Evolutionary conservation across 1,140 invertebrate genomes (phyloP).

Genomic region (Lepidurus apus): DNA sequence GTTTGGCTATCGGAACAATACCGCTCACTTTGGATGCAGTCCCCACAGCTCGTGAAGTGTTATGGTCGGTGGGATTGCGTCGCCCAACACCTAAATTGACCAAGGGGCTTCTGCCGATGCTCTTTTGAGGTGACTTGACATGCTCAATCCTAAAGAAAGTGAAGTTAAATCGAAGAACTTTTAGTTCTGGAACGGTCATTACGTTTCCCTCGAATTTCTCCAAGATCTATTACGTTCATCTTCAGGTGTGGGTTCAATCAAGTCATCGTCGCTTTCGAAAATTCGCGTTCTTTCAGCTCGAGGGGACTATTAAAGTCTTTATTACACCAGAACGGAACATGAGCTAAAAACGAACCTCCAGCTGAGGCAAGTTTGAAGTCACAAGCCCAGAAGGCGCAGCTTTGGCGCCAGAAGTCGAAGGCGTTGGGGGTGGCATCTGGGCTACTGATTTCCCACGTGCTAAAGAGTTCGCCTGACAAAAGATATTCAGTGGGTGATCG

Average conservation of each 20-base stretch:
- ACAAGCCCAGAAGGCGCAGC: too few species aligned
- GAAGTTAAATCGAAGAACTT: not conserved
- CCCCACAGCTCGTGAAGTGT: not conserved
- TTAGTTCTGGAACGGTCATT: not conserved
- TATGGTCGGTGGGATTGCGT: not conserved
- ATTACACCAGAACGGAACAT: not conserved
- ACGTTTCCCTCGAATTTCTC: not conserved
- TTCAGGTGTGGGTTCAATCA: slow-evolving; percentile 13
- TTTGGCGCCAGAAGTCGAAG: too few species aligned
- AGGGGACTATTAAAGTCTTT: not conserved
- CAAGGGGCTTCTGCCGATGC: not conserved
- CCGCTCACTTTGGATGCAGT: not conserved
- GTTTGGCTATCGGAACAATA: not conserved
- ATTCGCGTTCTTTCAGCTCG: not conserved
- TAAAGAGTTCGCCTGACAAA: too few species aligned
- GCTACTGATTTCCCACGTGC: too few species aligned
- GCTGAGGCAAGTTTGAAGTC: not conserved
- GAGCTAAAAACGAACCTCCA: not conserved
- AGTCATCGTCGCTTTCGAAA: slow-evolving; percentile 8
- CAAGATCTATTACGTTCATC: not conserved
- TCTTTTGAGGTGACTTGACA: not conserved
- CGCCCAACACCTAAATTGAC: not conserved
- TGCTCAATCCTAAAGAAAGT: not conserved
- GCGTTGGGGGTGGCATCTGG: too few species aligned
- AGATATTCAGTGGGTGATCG: too few species aligned